Evolutionary conservation across 2,113 vertebrate species (phyloP), one percentile per base, ranked within the genome.

Genomic region (Heliornis fulica): DNA sequence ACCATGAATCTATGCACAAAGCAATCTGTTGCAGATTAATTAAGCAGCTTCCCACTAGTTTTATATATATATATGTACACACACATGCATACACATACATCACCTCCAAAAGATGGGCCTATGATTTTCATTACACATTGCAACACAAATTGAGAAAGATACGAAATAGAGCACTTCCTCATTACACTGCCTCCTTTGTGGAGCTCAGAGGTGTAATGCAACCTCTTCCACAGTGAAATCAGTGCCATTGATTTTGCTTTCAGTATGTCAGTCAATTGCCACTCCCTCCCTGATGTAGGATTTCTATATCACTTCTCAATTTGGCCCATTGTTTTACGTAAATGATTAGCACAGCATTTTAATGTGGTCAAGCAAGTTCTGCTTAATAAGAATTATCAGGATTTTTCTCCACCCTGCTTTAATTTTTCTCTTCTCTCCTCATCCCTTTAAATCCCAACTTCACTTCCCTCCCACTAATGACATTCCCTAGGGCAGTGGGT

Each of bases 401-500:
- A 45, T 51, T 94, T 94, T 86, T 77, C 41, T 68, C 48, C 43
- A 54, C 36, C 9, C 81, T 64, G 21, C 53, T 41, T 68, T 81
- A 64, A 25, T 84, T 93, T 95, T 76, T 76, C 51, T 74, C 45
- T 77, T 63, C 25, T 38, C 10, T 61, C 59, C 25, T 78, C 17
- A 1, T 38, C 36, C 48, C 25, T 95, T 74, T 66, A 65, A 93
- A 70, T 60, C 48, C 85, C 66, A n/a, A 2, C 12, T 34, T 83
- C 41, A 17, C 66, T 90, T 91, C 63, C 91, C 90, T 91, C 72
- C 66, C 83, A 57, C 53, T 78, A 83, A 57, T 51, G 74, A 66
- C 66, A 23, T 11, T 92, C 86, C 83, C 93, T 25, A 63, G 90
- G 68, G 93, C 77, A 89, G 85, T 13, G 69, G 91, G 72, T 93